Conservation (phyloP, 64 coral and sea anemone genomes). For the Montipora capricornis region DNA sequence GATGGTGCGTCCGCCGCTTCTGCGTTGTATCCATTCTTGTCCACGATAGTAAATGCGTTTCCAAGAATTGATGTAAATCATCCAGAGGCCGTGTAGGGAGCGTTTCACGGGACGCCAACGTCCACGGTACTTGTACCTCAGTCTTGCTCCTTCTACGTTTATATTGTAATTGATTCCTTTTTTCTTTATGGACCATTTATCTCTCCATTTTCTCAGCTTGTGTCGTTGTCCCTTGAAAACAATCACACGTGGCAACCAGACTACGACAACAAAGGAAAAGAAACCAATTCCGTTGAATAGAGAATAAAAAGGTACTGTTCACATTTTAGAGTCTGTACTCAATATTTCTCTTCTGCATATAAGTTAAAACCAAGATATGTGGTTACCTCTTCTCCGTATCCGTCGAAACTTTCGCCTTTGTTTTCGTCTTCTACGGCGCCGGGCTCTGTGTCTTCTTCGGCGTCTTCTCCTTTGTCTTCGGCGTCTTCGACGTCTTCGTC, state of each 20-base stretch:
- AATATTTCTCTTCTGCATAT: no score
- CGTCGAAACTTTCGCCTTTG: background rate
- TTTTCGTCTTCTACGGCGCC: conserved; percentile 1
- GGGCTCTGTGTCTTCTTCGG: background rate
- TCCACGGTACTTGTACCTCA: background rate
- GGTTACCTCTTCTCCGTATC: conserved; percentile 9
- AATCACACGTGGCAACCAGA: conserved; percentile 11
- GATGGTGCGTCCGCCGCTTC: background rate
- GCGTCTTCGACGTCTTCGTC: conserved; percentile 29
- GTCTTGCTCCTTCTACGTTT: background rate
- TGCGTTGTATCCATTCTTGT: background rate
- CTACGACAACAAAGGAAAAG: background rate
- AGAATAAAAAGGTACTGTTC: no score
- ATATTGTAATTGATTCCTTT: conserved; percentile 25
- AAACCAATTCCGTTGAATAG: background rate
- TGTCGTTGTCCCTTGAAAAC: background rate
- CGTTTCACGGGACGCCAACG: background rate
- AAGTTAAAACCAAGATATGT: background rate
- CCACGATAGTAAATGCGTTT: conserved; percentile 14
- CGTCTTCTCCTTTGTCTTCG: background rate
- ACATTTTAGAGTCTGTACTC: no score
- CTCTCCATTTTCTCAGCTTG: background rate
- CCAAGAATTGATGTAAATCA: background rate
- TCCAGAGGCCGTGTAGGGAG: background rate
- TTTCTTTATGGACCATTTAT: background rate